Conservation (phyloP, 2,797 vertebrate genomes). For the Peromyscus melanophrys region DNA sequence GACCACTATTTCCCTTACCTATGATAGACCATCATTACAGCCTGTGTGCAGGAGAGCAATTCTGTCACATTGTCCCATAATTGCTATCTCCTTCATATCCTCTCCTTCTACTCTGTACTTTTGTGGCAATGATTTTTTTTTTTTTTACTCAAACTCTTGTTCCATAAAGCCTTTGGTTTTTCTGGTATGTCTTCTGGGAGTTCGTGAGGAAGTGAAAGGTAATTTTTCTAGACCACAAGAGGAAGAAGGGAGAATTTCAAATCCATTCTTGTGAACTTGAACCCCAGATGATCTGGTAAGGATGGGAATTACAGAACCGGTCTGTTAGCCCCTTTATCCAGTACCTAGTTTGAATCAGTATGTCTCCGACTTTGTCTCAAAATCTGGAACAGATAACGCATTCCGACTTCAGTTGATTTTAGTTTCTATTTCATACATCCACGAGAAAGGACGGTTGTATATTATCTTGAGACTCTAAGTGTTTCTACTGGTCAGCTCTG, state of each 20-base stretch:
- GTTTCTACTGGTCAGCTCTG: constrained; percentile 70
- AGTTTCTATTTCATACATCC: constrained; percentile 70
- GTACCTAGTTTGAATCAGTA: constrained; percentile 45
- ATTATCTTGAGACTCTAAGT: constrained; percentile 72
- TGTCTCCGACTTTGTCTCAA: constrained; percentile 42
- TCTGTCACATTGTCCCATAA: not conserved
- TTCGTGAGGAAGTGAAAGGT: constrained; percentile 29
- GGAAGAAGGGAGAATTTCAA: constrained; percentile 73
- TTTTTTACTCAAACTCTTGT: not conserved
- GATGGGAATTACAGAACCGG: constrained; percentile 56
- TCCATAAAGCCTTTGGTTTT: constrained; percentile 48
- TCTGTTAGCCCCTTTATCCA: not conserved
- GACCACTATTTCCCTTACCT: not conserved
- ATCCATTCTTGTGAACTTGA: constrained; percentile 70
- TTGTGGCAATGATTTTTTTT: not conserved
- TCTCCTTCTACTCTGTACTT: not conserved
- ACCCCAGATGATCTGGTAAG: constrained; percentile 62
- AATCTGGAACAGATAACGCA: constrained; percentile 58
- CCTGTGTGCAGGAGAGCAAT: not conserved
- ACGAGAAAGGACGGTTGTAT: constrained; percentile 71
- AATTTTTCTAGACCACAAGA: constrained; percentile 72
- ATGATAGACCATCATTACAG: not conserved
- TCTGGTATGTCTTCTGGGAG: constrained; percentile 58
- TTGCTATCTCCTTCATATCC: not conserved
- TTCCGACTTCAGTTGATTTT: constrained; percentile 68